Conservation (phyloP, 2,113 vertebrate genomes). For the Gymnarchus niloticus region DNA sequence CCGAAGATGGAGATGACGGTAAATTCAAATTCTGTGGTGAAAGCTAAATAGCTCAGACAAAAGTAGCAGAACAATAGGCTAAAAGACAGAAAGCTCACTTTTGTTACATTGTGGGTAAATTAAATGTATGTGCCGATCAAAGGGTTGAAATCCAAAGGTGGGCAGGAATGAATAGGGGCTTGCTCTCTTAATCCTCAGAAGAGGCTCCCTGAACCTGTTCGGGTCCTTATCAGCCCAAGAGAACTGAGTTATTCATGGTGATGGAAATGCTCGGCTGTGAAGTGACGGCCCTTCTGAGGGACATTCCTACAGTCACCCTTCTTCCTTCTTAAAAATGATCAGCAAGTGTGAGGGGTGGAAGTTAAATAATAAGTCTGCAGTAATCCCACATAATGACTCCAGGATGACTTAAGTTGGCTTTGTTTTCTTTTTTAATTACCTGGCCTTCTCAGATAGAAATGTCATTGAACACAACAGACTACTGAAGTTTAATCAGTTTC, state of each 20-base stretch:
- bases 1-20: not conserved
- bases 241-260: not conserved
- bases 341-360: not conserved
- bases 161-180: not conserved
- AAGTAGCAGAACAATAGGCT: not conserved
- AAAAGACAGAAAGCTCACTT: not conserved
- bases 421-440: not conserved
- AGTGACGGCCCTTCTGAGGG: not conserved
- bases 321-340: not conserved
- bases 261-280: not conserved
- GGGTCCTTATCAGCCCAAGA: not conserved
- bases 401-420: not conserved
- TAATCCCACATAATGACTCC: not conserved
- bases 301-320: not conserved
- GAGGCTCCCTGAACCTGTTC: not conserved
- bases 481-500: too few species aligned
- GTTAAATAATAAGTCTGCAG: conserved; percentile 3
- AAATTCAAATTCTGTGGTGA: not conserved
- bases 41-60: not conserved
- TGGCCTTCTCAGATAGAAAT: too few species aligned
- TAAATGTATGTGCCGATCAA: not conserved
- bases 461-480: not conserved
- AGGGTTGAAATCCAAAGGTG: not conserved
- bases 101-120: not conserved
- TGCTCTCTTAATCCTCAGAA: conserved; percentile 5